A percentile compares a stretch with the other conserved stretches of the same genome.
These are phyloP conservation scores for Harmothoe impar DNA, from an alignment of 2,888 invertebrate genomes.

Conservation along the genomic window DNA sequence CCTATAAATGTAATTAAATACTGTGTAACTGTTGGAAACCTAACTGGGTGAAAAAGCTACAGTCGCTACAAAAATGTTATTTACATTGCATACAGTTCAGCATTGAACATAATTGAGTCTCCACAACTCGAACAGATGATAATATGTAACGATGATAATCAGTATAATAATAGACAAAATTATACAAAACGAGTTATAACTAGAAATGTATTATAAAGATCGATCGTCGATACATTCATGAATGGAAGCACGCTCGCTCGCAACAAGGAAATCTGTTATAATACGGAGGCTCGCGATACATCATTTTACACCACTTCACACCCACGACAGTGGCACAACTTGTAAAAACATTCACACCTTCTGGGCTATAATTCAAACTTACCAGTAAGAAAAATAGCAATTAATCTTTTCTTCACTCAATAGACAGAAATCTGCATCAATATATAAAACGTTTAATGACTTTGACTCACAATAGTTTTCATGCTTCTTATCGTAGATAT, in stretches of 20 bases:
- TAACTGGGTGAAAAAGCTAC: not conserved
- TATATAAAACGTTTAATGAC: not conserved
- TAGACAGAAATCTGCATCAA: no score
- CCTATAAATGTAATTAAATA: not conserved
- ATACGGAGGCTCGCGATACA: not conserved
- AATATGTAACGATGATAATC: not conserved
- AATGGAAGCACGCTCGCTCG: not conserved
- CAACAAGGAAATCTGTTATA: not conserved
- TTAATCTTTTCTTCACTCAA: not conserved
- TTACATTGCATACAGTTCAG: constrained; percentile 36
- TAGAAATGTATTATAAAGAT: not conserved
- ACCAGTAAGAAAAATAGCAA: not conserved
- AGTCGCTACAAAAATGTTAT: not conserved
- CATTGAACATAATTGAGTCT: not conserved
- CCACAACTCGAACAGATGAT: not conserved
- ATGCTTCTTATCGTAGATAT: not conserved
- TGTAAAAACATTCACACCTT: not conserved
- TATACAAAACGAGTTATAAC: not conserved
- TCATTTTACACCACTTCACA: not conserved
- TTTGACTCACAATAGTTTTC: not conserved
- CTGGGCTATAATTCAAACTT: not conserved
- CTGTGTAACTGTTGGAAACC: constrained; percentile 1
- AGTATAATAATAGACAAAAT: not conserved
- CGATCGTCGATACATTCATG: not conserved
- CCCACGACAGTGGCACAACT: constrained; percentile 21